Percentiles rank a stretch among this genome's conserved stretches.
These are phyloP conservation scores for Scelioninae gen. 2 DNA, from an alignment of 2,888 invertebrate species.

Conservation along the genomic window DNA sequence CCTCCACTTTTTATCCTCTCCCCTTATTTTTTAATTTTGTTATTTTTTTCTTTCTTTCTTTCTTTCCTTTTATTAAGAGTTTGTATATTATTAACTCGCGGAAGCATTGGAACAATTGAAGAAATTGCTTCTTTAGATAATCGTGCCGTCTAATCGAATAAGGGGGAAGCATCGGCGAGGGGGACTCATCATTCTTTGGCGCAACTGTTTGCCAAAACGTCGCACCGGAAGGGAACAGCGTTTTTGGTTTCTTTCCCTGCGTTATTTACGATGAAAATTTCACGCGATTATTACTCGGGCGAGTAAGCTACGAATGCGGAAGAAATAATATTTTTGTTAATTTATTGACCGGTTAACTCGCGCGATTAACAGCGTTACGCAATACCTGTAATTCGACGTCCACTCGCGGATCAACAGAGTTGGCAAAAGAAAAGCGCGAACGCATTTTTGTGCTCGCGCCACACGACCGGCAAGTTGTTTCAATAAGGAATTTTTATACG, in stretches of 20 bases:
- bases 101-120: slow-evolving; percentile 53
- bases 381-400: slow-evolving; percentile 16
- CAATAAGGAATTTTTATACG: slow-evolving; percentile 19
- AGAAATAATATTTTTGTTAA: slow-evolving; percentile 32
- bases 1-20: slow-evolving; percentile 29
- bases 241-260: slow-evolving; percentile 14
- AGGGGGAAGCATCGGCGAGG: too few relatives aligned
- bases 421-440: slow-evolving; percentile 2
- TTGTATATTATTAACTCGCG: slow-evolving; percentile 49
- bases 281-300: slow-evolving; percentile 24
- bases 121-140: slow-evolving; percentile 53
- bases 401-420: slow-evolving; percentile 40
- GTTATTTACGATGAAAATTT: slow-evolving; percentile 14
- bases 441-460: background rate
- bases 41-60: slow-evolving; percentile 17
- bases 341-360: slow-evolving; percentile 36
- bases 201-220: slow-evolving; percentile 27
- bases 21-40: slow-evolving; percentile 25
- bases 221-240: slow-evolving; percentile 6
- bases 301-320: slow-evolving; percentile 5
- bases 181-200: slow-evolving; percentile 30
- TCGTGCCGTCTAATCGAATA: slow-evolving; percentile 49
- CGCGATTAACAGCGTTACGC: slow-evolving; percentile 21
- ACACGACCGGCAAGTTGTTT: slow-evolving; percentile 11
- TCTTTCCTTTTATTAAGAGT: slow-evolving; percentile 29